Conservation (phyloP, 2,113 vertebrate species). For the Mustelus asterias region DNA sequence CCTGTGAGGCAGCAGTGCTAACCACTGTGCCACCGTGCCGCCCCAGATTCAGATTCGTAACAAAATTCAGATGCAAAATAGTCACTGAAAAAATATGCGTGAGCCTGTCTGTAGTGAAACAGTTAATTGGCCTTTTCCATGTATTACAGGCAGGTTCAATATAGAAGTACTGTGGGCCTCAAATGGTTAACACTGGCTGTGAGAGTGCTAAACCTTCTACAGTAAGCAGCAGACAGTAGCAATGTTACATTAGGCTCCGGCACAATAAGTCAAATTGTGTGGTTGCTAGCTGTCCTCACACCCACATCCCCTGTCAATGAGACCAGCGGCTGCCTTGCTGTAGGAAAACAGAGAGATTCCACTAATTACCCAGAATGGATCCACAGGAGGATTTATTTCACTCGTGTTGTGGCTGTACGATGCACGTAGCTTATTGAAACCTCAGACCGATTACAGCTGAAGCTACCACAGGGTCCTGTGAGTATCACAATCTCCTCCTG, state of each 20-base stretch:
- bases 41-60: neutral
- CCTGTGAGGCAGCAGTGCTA: too few relatives aligned
- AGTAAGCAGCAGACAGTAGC: neutral
- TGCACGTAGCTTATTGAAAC: neutral
- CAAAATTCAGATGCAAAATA: neutral
- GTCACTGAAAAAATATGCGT: neutral
- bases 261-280: neutral
- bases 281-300: neutral
- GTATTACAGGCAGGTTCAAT: neutral
- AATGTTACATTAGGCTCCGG: constrained; percentile 12
- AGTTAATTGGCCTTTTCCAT: neutral
- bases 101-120: neutral
- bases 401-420: neutral
- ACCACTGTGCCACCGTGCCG: too few relatives aligned
- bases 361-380: constrained; percentile 18
- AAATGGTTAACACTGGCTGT: neutral
- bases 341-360: neutral
- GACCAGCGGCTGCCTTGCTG: neutral
- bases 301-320: neutral
- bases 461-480: constrained; percentile 21
- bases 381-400: neutral
- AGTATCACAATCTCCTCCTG: constrained; percentile 8
- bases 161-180: neutral
- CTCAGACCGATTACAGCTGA: neutral
- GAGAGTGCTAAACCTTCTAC: neutral